These are phyloP conservation scores for Dicroscelio sp. DNA, from an alignment of 2,888 invertebrate genomes.

Conservation along the genomic window DNA sequence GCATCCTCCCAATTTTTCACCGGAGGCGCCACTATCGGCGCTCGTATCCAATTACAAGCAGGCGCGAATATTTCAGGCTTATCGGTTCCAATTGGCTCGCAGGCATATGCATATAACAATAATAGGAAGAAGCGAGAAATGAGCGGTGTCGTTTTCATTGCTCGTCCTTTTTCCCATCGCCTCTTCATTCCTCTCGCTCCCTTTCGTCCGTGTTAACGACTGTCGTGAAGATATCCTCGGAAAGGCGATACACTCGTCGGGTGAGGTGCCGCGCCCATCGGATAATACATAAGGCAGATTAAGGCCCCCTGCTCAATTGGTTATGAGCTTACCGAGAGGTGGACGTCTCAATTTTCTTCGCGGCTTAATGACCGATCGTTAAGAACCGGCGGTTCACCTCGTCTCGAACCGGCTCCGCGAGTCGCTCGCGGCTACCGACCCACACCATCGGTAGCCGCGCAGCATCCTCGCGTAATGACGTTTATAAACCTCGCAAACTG, in stretches of 20 bases:
- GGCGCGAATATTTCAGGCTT: constrained; percentile 67
- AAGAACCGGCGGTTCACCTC: constrained; percentile 86
- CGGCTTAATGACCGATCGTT: constrained; percentile 91
- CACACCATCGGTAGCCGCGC: constrained; percentile 63
- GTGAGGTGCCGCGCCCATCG: constrained; percentile 84
- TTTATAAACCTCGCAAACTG: no score
- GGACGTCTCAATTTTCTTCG: constrained; percentile 91
- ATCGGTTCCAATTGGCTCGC: constrained; percentile 60
- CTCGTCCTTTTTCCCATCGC: constrained; percentile 6
- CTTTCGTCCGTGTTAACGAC: constrained; percentile 58
- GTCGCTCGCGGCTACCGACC: constrained; percentile 76
- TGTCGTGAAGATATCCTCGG: constrained; percentile 64
- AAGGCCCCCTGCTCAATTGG: constrained; percentile 87
- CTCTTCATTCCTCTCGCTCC: not conserved
- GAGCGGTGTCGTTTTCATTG: constrained; percentile 55
- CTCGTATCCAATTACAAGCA: constrained; percentile 70
- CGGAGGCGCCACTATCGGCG: constrained; percentile 73
- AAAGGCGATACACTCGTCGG: constrained; percentile 73
- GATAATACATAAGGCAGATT: constrained; percentile 89
- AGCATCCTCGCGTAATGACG: constrained; percentile 87
- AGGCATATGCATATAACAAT: constrained; percentile 56
- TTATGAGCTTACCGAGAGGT: constrained; percentile 85
- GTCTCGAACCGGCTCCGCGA: constrained; percentile 88
- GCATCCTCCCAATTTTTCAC: constrained; percentile 77
- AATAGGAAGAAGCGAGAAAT: constrained; percentile 60